Conservation (phyloP, 1,140 invertebrate species). For the Ectropis grisescens region DNA sequence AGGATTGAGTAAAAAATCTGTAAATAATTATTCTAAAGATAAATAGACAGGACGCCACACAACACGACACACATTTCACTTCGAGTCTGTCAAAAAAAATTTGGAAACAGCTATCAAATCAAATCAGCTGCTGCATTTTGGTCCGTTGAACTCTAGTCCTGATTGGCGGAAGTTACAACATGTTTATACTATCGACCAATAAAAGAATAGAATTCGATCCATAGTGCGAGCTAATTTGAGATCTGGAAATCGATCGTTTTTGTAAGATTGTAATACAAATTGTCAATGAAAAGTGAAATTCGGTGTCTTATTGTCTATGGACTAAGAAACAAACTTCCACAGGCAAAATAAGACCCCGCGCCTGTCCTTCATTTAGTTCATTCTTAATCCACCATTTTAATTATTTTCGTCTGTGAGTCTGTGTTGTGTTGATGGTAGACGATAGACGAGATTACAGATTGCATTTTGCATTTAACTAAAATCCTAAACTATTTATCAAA, state of each 20-base stretch:
- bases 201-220: neutral
- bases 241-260: neutral
- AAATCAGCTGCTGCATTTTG: constrained; percentile 20
- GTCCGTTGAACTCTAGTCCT: constrained; percentile 12
- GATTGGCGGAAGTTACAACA: constrained; percentile 7
- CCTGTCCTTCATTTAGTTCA: too few relatives aligned
- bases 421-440: neutral
- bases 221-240: too few relatives aligned
- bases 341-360: neutral
- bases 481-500: neutral
- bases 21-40: constrained; percentile 35
- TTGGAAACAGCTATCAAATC: constrained; percentile 14
- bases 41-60: constrained; percentile 49
- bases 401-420: neutral
- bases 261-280: neutral
- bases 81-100: too few relatives aligned
- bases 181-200: constrained; percentile 8
- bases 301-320: too few relatives aligned
- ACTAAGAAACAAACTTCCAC: neutral
- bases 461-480: neutral
- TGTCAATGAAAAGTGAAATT: too few relatives aligned
- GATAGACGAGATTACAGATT: neutral
- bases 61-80: constrained; percentile 16
- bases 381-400: too few relatives aligned
- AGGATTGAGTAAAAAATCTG: constrained; percentile 18